phyloP scores from a whole-genome alignment of 2,888 invertebrate genomes.

The Aquatica leii region DNA sequence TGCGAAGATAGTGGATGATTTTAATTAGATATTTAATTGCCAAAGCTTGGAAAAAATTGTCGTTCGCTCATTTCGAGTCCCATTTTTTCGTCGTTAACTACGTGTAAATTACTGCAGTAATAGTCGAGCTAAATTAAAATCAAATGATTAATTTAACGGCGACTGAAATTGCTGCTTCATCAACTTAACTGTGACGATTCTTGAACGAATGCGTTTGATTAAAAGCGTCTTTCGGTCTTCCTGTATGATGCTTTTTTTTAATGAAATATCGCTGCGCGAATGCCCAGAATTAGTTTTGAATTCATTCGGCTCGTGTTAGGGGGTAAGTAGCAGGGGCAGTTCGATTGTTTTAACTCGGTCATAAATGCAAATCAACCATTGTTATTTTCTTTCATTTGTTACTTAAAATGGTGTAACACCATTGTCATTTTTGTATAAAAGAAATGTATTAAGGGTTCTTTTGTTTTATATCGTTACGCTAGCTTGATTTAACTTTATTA shows the following conservation, averaged over 20 bases:
- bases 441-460: conserved; percentile 53
- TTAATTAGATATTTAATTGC: conserved; percentile 58
- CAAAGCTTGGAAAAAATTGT: conserved; percentile 52
- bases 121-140: conserved; percentile 58
- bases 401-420: conserved; percentile 54
- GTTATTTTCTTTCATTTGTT: conserved; percentile 54
- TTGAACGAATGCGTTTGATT: conserved; percentile 41
- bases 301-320: conserved; percentile 26
- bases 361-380: conserved; percentile 56
- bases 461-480: conserved; percentile 54
- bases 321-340: conserved; percentile 37
- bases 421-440: conserved; percentile 51
- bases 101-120: conserved; percentile 57
- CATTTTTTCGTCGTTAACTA: conserved; percentile 53
- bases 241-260: conserved; percentile 3
- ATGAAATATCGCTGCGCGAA: neutral
- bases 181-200: conserved; percentile 53
- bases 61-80: conserved; percentile 51
- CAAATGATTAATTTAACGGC: conserved; percentile 59
- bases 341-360: conserved; percentile 54
- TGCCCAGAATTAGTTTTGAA: conserved; percentile 25
- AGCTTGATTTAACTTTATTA: conserved; percentile 53
- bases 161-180: conserved; percentile 56
- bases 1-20: conserved; percentile 52
- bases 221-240: conserved; percentile 30